Percentiles rank a stretch among this genome's conserved stretches.
phyloP scores from a whole-genome alignment of 2,888 invertebrate species.

The Lamproptera curius region DNA sequence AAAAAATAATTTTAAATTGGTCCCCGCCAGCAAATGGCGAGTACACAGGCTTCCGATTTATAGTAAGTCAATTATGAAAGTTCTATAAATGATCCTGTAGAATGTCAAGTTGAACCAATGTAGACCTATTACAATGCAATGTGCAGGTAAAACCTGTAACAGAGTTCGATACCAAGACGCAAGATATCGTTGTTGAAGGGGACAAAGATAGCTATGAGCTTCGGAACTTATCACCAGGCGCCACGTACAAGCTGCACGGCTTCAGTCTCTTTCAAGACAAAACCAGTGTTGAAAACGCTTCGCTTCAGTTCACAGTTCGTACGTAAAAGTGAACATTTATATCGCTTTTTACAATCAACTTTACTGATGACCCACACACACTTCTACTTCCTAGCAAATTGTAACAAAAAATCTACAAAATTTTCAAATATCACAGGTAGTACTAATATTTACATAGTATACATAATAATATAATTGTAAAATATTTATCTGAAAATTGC shows the following conservation, averaged over 20 bases:
- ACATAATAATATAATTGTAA: too few species aligned
- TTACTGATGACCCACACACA: too few species aligned
- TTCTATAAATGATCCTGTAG: too few species aligned
- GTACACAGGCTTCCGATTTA: conserved; percentile 85
- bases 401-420: too few species aligned
- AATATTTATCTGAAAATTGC: too few species aligned
- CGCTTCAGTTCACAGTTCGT: conserved; percentile 96
- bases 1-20: conserved; percentile 92
- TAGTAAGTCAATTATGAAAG: conserved; percentile 40
- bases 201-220: conserved; percentile 84
- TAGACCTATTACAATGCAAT: background rate
- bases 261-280: conserved; percentile 94
- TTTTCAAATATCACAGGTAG: too few species aligned
- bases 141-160: conserved; percentile 79
- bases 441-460: too few species aligned
- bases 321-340: too few species aligned
- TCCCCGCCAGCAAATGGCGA: conserved; percentile 90
- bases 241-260: conserved; percentile 94
- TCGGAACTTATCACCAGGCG: conserved; percentile 91
- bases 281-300: conserved; percentile 93
- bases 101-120: too few species aligned
- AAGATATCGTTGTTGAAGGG: conserved; percentile 81
- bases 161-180: conserved; percentile 73
- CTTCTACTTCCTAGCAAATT: too few species aligned
- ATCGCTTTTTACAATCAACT: too few species aligned